Base-by-base conservation (phyloP, 2,113 vertebrate genomes). In the Noctilio leporinus region DNA sequence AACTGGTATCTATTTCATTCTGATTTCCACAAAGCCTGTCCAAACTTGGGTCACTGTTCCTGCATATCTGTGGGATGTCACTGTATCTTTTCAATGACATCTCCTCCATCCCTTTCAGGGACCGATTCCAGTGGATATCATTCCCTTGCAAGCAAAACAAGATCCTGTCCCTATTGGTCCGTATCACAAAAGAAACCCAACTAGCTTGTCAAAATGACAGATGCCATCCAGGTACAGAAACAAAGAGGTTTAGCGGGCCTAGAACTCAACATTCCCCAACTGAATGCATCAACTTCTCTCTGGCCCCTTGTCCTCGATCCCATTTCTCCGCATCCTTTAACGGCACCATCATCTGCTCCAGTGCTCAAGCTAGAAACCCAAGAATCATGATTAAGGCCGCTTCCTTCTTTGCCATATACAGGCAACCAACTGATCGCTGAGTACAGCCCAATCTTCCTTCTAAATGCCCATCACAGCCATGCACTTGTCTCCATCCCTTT, bases 121-220 rank as follows among this genome's bases (percentile, higher is more conserved):
- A 69, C 33, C 14, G 33, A 33, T 4, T 12, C 28, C 20, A 8
- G 15, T 4, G 24, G 4, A 7, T 4, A 35, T 35, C 0, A 0
- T 57, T 35, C 91, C 38, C 16, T n/a, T 64, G 51, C 2, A 24
- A 45, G 80, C 45, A 8, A 70, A 89, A 57, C n/a, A 70, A 65
- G 28, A 33, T 7, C 19, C 38, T 9, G 1, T 86, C 47, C 16
- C 24, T 57, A 5, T 10, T 7, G 1, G 15, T 43, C 38, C 51
- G 16, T 11, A 7, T 51, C 62, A 73, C 70, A 62, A 75, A 20
- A 62, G 91, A 65, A 92, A 51, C 35, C 35, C 51, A 77, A 40
- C 7, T 5, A 62, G 33, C 12, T 38, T 45, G 22, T 45, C 59
- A 62, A 67, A 76, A 59, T 64, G 22, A 35, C 7, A 47, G n/a